Base-by-base conservation (phyloP, 1,140 invertebrate species). In the Schlechtendalia chinensis region DNA sequence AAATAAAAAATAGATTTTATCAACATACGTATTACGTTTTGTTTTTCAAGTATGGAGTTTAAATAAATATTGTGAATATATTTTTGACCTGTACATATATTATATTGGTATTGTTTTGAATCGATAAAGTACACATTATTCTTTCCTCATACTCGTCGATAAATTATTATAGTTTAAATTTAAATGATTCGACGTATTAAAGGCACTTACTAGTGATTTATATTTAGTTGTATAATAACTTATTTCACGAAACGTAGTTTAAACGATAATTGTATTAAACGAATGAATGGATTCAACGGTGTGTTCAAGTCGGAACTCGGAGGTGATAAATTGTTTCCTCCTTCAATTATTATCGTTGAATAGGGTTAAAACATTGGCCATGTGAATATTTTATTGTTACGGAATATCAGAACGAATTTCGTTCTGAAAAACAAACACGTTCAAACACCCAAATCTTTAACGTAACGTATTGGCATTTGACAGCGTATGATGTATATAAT, bases 271-370 rank as follows among this genome's bases (percentile, higher is more conserved):
- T 69, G 47, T 71, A 19, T 71, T 71, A 53, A 50, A 50, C 10
- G 45, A 71, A 17, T 50, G 67, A 50, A 71, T 50, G 8, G 67
- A 71, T 50, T 59, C 19, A 1, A 39, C 56, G 53, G 22, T 8
- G 32, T 8, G 32, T 39, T 39, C 8, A 39, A 39, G 32, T 39
- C 32, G 32, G 3, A 39, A 50, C 47, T 1, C n/a, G n/a, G 22
- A 59, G 24, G 56, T 45, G 56, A 77, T 61, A 47, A 77, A 77
- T 61, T 53, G 29, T 59, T 77, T 77, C 56, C 29, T 61, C 24
- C 74, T 77, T 77, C 61, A 77, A 77, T 47, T 47, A 59, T 47
- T 12, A 59, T 16, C 22, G 22, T n/a, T 47, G 27, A 27, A 47
- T 59, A 47, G n/a, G 32, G 74, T 27, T 17, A 24, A 39, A 75